Evolutionary conservation across 2,113 vertebrate genomes (phyloP), one percentile per base, ranked within the genome.

Genomic region (Phaethornis superciliosus): DNA sequence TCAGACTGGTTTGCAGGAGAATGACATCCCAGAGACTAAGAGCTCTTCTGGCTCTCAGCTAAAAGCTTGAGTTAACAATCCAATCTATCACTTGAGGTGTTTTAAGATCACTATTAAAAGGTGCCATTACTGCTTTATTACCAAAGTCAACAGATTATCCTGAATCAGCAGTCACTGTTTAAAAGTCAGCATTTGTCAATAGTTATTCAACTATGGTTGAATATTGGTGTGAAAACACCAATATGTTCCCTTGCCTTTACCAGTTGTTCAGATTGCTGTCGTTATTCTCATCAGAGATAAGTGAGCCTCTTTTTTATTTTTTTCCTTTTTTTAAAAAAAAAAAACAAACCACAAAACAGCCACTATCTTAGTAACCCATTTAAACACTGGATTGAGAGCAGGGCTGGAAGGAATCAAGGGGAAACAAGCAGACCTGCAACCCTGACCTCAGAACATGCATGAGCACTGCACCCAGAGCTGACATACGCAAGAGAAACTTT

Each of bases 161-260:
- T 44, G 51, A 69, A 83, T 83, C 90, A 83, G 85, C 85, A 90
- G 71, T 47, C 88, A 71, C 60, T 21, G 0, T 78, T 78, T 81
- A 77, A 67, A 93, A 96, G 94, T 79, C 89, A 93, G 90, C 68
- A 91, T 74, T 79, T 91, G 84, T 88, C 93, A 91, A 70, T 22
- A 94, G 89, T 91, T 92, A 94, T 24, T 64, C 85, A 94, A 82
- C 87, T 70, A 67, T 0, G 33, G 68, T 12, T n/a, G n/a, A n/a
- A n/a, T n/a, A 59, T 32, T 81, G 55, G 70, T 90, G 82, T 81
- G 85, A 97, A 91, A 94, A 89, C 60, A 83, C 42, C 59, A 81
- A 70, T 56, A 77, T 16, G 24, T 71, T 95, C 32, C 60, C 68
- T 83, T 24, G 56, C 46, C 52, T 74, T 58, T 42, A 82, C 58